These are phyloP conservation scores for Crotophaga sulcirostris DNA, from an alignment of 2,113 vertebrate species.

Conservation along the genomic window DNA sequence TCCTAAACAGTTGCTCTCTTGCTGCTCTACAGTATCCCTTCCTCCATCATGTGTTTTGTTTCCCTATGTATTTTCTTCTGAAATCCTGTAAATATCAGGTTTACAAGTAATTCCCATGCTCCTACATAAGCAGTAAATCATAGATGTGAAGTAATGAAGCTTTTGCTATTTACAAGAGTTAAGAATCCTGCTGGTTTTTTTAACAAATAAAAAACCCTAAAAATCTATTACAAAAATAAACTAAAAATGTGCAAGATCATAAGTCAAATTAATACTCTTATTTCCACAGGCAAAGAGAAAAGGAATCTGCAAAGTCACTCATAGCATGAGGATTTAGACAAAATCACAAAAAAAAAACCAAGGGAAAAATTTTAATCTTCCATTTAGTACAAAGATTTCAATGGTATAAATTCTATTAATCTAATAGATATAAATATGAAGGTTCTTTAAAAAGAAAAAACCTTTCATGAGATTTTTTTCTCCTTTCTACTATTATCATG, in stretches of 20 bases:
- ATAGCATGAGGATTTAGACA: constrained; percentile 34
- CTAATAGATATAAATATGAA: constrained; percentile 20
- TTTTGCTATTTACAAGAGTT: constrained; percentile 14
- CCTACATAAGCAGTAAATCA: not conserved
- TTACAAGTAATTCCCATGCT: not conserved
- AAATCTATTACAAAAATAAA: constrained; percentile 2
- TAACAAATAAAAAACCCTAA: too few relatives aligned
- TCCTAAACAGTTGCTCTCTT: not conserved
- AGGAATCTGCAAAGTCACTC: constrained; percentile 51
- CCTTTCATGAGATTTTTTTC: constrained; percentile 2
- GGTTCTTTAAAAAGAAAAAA: not conserved
- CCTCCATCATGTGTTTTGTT: not conserved
- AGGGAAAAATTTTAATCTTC: constrained; percentile 63
- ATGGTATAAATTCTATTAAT: constrained; percentile 34
- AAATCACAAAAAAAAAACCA: constrained; percentile 30
- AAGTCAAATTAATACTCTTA: constrained; percentile 45
- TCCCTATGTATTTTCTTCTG: not conserved
- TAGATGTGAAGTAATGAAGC: not conserved
- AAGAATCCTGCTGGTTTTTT: not conserved
- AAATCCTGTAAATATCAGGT: not conserved
- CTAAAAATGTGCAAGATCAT: not conserved
- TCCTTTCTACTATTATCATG: not conserved
- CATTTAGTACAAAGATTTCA: not conserved
- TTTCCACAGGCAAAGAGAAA: constrained; percentile 13
- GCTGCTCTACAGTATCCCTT: not conserved